A percentile compares a stretch with the other conserved stretches of the same genome.
Evolutionary conservation across 2,113 vertebrate species (phyloP).

Genomic region (Marcusenius ussheri): DNA sequence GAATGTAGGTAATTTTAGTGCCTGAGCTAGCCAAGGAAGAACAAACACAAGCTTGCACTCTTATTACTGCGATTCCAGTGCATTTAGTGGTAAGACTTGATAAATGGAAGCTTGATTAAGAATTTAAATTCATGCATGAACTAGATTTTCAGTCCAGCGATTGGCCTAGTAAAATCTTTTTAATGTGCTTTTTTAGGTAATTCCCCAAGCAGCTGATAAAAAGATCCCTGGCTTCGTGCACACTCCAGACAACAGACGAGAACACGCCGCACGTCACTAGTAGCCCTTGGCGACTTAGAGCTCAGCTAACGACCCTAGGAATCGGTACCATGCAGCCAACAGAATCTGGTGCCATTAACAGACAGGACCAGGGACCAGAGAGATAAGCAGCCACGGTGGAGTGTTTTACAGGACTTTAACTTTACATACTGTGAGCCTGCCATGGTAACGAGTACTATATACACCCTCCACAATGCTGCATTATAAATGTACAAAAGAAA

Average conservation of each 20-base stretch:
- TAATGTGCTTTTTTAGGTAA: slow-evolving; percentile 29
- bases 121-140: slow-evolving; percentile 44
- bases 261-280: background rate
- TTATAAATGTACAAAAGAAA: background rate
- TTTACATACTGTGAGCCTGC: background rate
- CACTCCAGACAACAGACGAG: background rate
- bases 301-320: background rate
- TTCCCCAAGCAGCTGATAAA: slow-evolving; percentile 28
- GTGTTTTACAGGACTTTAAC: background rate
- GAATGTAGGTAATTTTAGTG: background rate
- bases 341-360: background rate
- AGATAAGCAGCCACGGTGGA: background rate
- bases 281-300: background rate
- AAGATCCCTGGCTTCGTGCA: slow-evolving; percentile 6
- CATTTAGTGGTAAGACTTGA: slow-evolving; percentile 37
- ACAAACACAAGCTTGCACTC: background rate
- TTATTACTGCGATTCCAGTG: background rate
- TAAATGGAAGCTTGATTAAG: slow-evolving; percentile 48
- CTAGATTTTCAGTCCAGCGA: slow-evolving; percentile 31
- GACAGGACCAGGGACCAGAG: background rate
- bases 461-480: background rate
- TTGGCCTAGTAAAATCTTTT: slow-evolving; percentile 38
- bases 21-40: background rate
- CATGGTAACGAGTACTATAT: background rate
- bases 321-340: background rate